Evolutionary conservation across 1,140 invertebrate genomes (phyloP), one percentile per base, ranked within the genome.

Genomic region (Listronotus oregonensis): DNA sequence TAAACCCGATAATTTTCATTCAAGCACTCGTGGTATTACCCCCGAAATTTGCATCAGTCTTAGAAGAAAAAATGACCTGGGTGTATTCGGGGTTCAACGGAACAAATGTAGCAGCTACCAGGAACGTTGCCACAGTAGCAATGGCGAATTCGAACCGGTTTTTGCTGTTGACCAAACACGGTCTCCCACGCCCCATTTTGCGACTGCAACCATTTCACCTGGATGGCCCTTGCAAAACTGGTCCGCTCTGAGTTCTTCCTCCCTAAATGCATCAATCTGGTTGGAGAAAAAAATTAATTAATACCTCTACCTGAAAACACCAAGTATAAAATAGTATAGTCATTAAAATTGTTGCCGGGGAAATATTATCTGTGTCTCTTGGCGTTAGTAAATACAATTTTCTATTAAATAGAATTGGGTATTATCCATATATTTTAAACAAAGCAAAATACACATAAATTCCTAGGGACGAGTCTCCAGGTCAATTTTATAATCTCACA

Each of bases 41-140:
- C n/a, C n/a, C n/a, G n/a, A n/a, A n/a, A n/a, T n/a, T n/a, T 3
- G 78, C 79, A 71, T 86, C 82, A 47, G 85, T 73, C 83, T 84
- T 52, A 47, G 63, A n/a, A n/a, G 73, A 66, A 68, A 59, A 68
- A 51, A 63, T 49, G 32, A 83, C 86, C 81, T 76, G 82, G 79
- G 82, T 82, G 64, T 88, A 89, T 14, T 80, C 75, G 5, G 84
- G 80, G 77, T 88, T 89, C 2, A 87, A 64, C 0, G 87, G 84
- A 9, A 85, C 83, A 34, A 85, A 71, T 6, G 82, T 80, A n/a
- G 82, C 83, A 1, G 86, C 85, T 1, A 82, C 70, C 44, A 82
- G 83, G 43, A 86, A 78, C 3, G 80, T 73, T 0, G 81, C 84
- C 43, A 84, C 79, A 14, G 81, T 73, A 1, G 83, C 74, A 11